These are phyloP conservation scores for Nephrocerus scutellatus DNA, from an alignment of 2,888 invertebrate species.

Conservation along the genomic window DNA sequence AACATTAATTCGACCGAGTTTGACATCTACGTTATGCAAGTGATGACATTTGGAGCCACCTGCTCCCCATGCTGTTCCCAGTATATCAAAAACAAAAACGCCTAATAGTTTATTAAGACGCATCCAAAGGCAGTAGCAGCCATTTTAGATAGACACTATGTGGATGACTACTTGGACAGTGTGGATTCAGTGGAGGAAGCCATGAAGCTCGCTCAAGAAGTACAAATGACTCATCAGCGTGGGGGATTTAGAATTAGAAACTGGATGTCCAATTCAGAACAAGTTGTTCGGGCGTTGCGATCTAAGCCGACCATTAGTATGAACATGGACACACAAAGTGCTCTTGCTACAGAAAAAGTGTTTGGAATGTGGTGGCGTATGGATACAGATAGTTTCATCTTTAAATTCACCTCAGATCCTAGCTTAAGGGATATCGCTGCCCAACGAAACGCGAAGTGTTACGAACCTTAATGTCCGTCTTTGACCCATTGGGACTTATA, in stretches of 20 bases:
- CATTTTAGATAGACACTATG: constrained; percentile 10
- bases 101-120: constrained; percentile 1
- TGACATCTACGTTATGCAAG: constrained; percentile 16
- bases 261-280: constrained; percentile 9
- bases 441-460: constrained; percentile 13
- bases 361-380: constrained; percentile 6
- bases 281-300: constrained; percentile 1
- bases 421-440: neutral
- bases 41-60: constrained; percentile 15
- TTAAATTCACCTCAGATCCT: too few relatives aligned
- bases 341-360: constrained; percentile 6
- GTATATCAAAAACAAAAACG: constrained; percentile 13
- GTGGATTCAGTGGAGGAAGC: constrained; percentile 8
- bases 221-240: constrained; percentile 3
- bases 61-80: constrained; percentile 12
- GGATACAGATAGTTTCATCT: constrained; percentile 6
- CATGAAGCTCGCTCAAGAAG: constrained; percentile 2
- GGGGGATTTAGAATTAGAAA: constrained; percentile 8
- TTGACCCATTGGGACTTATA: constrained; percentile 7
- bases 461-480: constrained; percentile 6
- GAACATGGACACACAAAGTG: too few relatives aligned
- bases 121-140: constrained; percentile 7
- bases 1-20: constrained; percentile 6
- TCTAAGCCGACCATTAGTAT: too few relatives aligned
- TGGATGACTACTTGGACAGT: constrained; percentile 12